Evolutionary conservation across 2,113 vertebrate genomes (phyloP), one percentile per base, ranked within the genome.

Genomic region (Malurus melanocephalus): DNA sequence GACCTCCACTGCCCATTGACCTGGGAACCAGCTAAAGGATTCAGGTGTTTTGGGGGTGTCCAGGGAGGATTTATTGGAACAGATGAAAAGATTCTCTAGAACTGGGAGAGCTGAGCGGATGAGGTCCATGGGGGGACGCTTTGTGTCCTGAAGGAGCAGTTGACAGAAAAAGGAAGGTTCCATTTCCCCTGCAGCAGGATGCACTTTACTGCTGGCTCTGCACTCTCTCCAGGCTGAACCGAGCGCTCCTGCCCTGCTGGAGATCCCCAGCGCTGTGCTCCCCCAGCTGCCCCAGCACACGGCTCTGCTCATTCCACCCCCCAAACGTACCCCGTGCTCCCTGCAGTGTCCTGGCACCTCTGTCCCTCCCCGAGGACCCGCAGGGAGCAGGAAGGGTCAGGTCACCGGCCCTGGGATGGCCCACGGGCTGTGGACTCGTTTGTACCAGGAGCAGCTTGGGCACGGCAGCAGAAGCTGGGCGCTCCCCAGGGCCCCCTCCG

Each of bases 311-410:
- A 23, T 40, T n/a, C 61, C 49, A 40, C 5, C 22, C 7, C 16
- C 5, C 19, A 4, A 14, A 21, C 7, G 4, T 10, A 6, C 14
- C 28, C 51, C 0, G 1, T 33, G 33, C 27, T 71, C 33, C 35
- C 56, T 28, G 18, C 46, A 33, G 42, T 3, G 21, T 7, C 5
- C n/a, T 30, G 45, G 5, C 11, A 24, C 8, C n/a, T 42, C 21
- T 11, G 4, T 23, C 11, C 35, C 27, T 27, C 21, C 66, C 74
- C 32, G 15, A 15, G 51, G 69, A 48, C 64, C 8, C 28, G 28
- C 24, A 61, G 52, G 21, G 27, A 35, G 46, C 59, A 51, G 42
- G 52, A 28, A 22, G 22, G 51, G 13, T 5, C n/a, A 7, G 53
- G 21, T 30, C 30, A 46, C 43, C 16, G 16, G 14, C 43, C 22